Conservation (phyloP, 2,888 invertebrate species). For the Bombyx huttoni region DNA sequence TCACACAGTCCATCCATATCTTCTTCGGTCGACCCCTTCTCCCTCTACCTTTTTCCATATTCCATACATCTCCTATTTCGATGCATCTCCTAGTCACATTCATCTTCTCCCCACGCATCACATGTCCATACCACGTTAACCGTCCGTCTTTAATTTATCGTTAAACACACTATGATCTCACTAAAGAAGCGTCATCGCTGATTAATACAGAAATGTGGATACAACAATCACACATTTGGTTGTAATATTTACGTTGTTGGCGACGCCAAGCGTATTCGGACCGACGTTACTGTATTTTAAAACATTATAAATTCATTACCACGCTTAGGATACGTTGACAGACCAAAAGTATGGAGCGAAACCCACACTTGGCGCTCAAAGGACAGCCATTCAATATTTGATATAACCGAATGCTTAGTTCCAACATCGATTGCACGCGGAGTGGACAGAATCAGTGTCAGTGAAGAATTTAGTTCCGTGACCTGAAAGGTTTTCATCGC, state of each 20-base stretch:
- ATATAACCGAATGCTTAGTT: conserved; percentile 45
- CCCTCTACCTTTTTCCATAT: too few species aligned
- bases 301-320: conserved; percentile 57
- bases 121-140: too few species aligned
- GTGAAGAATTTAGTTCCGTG: conserved; percentile 36
- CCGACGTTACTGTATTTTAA: conserved; percentile 29
- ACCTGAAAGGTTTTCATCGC: conserved; percentile 28
- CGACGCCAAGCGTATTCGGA: conserved; percentile 44
- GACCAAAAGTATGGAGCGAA: conserved; percentile 66
- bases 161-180: not conserved
- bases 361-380: conserved; percentile 55
- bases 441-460: conserved; percentile 32
- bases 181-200: not conserved
- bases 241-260: conserved; percentile 1
- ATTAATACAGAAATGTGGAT: not conserved
- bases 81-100: too few species aligned
- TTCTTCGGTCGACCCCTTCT: too few species aligned
- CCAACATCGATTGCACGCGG: conserved; percentile 37
- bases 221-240: not conserved
- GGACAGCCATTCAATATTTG: conserved; percentile 40
- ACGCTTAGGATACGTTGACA: conserved; percentile 58
- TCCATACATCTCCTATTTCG: too few species aligned
- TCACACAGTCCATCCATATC: too few species aligned
- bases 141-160: too few species aligned
- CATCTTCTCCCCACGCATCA: too few species aligned